phyloP scores from a whole-genome alignment of 1,140 invertebrate species.

The Nilaparvata lugens region DNA sequence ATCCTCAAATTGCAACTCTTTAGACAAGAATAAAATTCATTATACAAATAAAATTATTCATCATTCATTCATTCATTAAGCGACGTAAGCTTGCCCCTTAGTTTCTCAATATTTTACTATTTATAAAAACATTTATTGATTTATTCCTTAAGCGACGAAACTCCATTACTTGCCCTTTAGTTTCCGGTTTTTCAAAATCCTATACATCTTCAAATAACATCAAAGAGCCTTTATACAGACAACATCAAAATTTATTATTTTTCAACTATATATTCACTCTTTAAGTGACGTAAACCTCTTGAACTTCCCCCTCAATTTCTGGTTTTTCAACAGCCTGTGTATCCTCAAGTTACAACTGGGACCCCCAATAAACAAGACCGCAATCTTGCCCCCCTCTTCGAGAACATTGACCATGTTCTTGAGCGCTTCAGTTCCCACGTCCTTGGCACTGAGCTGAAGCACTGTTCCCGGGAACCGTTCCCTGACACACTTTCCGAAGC shows the following conservation, averaged over 20 bases:
- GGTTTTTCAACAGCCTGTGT: constrained; percentile 14
- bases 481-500: constrained; percentile 37
- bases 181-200: too few species aligned
- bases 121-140: too few species aligned
- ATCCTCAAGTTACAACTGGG: constrained; percentile 28
- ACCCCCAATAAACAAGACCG: constrained; percentile 37
- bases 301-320: constrained; percentile 13
- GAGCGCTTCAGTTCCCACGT: constrained; percentile 35
- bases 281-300: constrained; percentile 14
- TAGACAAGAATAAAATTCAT: too few species aligned
- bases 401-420: constrained; percentile 36
- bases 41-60: too few species aligned
- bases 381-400: constrained; percentile 36
- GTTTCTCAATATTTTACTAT: too few species aligned
- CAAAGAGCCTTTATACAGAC: too few species aligned
- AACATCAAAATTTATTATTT: too few species aligned
- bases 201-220: too few species aligned
- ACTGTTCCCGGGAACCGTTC: constrained; percentile 35
- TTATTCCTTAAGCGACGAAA: too few species aligned
- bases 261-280: constrained; percentile 8
- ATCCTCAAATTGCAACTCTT: too few species aligned
- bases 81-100: constrained; percentile 14
- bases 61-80: constrained; percentile 2
- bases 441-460: constrained; percentile 38
- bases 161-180: too few species aligned